phyloP scores from a whole-genome alignment of 2,113 vertebrate species.

The Oryzias curvinotus region DNA sequence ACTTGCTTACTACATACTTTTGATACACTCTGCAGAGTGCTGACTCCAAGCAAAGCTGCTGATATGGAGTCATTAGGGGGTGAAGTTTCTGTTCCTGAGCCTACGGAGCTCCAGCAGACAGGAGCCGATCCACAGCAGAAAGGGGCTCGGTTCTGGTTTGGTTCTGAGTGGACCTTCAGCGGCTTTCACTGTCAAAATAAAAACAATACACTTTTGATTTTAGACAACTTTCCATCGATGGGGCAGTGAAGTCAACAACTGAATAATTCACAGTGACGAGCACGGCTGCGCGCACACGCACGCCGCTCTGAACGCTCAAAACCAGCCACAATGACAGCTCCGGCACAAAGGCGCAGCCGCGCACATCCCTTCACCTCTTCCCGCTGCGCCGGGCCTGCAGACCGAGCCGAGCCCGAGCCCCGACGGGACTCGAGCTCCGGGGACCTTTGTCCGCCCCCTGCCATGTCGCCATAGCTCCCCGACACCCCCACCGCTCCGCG shows the following conservation, averaged over 20 bases:
- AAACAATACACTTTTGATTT: conserved; percentile 36
- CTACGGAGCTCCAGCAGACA: conserved; percentile 66
- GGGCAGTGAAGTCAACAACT: no score
- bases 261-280: no score
- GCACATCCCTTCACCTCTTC: conserved; percentile 4
- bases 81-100: conserved; percentile 70
- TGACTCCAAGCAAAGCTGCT: conserved; percentile 74
- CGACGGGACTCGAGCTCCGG: conserved; percentile 15
- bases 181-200: conserved; percentile 33
- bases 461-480: conserved; percentile 77
- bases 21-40: conserved; percentile 73
- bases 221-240: no score
- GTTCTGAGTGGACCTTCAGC: no score
- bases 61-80: conserved; percentile 76
- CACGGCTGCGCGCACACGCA: no score
- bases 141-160: no score
- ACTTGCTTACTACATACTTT: conserved; percentile 78
- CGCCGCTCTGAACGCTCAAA: no score
- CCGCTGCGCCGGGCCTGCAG: no score
- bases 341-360: neutral
- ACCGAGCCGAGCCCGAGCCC: conserved; percentile 10
- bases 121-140: conserved; percentile 55
- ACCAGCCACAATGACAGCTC: neutral
- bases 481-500: conserved; percentile 60
- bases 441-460: conserved; percentile 73